Conservation (phyloP, 2,888 invertebrate genomes). For the Phrixothrix hirtus region DNA sequence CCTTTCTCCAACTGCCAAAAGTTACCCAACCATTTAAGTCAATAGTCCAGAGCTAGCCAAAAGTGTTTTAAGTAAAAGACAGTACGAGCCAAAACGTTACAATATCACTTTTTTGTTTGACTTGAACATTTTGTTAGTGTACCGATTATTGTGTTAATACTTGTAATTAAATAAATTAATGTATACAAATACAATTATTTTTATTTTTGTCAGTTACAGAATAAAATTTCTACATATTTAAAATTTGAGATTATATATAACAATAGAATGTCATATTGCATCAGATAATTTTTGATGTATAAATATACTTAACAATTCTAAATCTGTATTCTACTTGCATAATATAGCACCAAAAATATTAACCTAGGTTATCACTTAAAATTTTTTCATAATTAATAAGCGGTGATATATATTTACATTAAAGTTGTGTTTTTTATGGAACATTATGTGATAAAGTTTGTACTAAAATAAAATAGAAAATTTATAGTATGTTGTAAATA, state of each 20-base stretch:
- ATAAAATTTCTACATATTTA: slow-evolving; percentile 25
- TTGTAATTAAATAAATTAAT: too few species aligned
- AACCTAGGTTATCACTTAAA: slow-evolving; percentile 20
- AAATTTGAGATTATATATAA: neutral
- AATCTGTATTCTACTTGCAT: slow-evolving; percentile 21
- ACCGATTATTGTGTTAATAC: too few species aligned
- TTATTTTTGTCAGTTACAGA: slow-evolving; percentile 62
- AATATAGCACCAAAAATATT: slow-evolving; percentile 22
- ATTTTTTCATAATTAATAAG: slow-evolving; percentile 7
- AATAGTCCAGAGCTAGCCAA: too few species aligned
- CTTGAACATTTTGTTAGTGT: too few species aligned
- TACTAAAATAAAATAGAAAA: slow-evolving; percentile 22
- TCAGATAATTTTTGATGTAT: slow-evolving; percentile 16
- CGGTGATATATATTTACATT: slow-evolving; percentile 16
- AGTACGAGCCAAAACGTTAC: too few species aligned
- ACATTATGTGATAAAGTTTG: slow-evolving; percentile 14
- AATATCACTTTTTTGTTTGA: too few species aligned
- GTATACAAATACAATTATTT: slow-evolving; percentile 69
- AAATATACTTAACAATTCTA: slow-evolving; percentile 21
- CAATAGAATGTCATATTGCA: slow-evolving; percentile 2
- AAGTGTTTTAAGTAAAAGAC: too few species aligned
- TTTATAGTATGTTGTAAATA: slow-evolving; percentile 4
- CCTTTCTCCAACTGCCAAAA: too few species aligned
- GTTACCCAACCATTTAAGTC: too few species aligned
- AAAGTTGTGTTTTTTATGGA: slow-evolving; percentile 10